Base-by-base conservation (phyloP, 2,888 invertebrate species). In the Nemotelus nigrinus region DNA sequence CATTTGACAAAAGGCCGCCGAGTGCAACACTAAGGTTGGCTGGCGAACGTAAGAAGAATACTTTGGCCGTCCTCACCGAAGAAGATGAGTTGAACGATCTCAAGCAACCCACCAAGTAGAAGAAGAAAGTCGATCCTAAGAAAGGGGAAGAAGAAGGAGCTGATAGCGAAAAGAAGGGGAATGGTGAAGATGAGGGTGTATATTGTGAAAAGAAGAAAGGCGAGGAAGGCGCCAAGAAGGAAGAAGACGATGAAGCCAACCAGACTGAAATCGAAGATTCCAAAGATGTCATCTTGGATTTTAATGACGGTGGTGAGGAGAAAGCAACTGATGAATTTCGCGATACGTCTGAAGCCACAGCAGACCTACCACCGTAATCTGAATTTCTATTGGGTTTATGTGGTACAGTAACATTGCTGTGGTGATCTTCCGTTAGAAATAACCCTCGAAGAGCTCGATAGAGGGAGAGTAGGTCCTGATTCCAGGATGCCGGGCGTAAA, bases 1-100 rank as follows among this genome's bases (percentile, higher is more conserved):
- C 95, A 96, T 86, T 89, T 95, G 85, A 90, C n/a, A 90, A 85
- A 90, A 89, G 84, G 88, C 90, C 10, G 88, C 88, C 71, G 86
- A 86, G 79, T 85, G 84, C 81, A 89, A 90, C 81, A 88, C 86
- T 47, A 87, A 87, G 25, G 25, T 25, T 25, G 82, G 86, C 86
- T 58, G 87, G 86, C 6, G 86, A 86, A 77, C 85, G 85, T 65
- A 85, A 86, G 81, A 86, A 86, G 77, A 85, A 86, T 77, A 87
- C 85, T 45, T 86, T 88, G 89, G 89, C 88, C 88, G 89, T 88
- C 88, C 82, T 85, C 57, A 89, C 89, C 25, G 25, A 25, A 25
- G 1, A 25, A 25, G 25, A 25, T 25, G 25, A 25, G 25, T 25
- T 25, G 25, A 25, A 25, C 80, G 89, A 89, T 81, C 83, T 87